Conservation (phyloP, 2,113 vertebrate species). For the Salvator merianae region DNA sequence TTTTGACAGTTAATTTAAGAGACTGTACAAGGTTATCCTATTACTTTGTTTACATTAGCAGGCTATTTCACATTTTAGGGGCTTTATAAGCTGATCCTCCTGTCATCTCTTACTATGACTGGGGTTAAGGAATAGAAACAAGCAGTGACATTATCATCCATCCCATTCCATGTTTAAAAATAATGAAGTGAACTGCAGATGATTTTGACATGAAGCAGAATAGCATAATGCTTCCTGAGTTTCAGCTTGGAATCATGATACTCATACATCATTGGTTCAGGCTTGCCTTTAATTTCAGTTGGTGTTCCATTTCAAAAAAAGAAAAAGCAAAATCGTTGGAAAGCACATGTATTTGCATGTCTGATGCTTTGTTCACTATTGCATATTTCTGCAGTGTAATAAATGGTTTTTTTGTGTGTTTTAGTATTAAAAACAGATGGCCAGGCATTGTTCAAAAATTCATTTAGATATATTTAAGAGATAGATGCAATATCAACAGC, state of each 20-base stretch:
- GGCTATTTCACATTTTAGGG: conserved; percentile 42
- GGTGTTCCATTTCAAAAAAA: neutral
- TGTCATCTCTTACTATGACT: conserved; percentile 33
- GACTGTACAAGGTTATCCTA: conserved; percentile 24
- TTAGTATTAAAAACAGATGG: conserved; percentile 72
- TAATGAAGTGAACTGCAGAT: conserved; percentile 51
- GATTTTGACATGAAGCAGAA: conserved; percentile 49
- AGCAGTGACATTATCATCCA: conserved; percentile 12
- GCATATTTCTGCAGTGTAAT: conserved; percentile 56
- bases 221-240: conserved; percentile 44
- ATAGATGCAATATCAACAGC: neutral
- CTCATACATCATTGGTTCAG: conserved; percentile 60
- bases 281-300: conserved; percentile 58
- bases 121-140: conserved; percentile 36
- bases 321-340: conserved; percentile 63
- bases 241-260: conserved; percentile 61
- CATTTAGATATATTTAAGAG: conserved; percentile 35
- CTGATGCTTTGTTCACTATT: conserved; percentile 58
- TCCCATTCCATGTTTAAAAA: conserved; percentile 36
- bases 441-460: conserved; percentile 39
- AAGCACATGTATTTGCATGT: conserved; percentile 54
- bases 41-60: conserved; percentile 41
- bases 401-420: conserved; percentile 51
- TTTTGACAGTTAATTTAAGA: conserved; percentile 11
- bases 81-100: conserved; percentile 26